Evolutionary conservation across 92 coral and sea anemone genomes (phyloP), one percentile per base, ranked within the genome.

Genomic region (Epizoanthus ramosus): DNA sequence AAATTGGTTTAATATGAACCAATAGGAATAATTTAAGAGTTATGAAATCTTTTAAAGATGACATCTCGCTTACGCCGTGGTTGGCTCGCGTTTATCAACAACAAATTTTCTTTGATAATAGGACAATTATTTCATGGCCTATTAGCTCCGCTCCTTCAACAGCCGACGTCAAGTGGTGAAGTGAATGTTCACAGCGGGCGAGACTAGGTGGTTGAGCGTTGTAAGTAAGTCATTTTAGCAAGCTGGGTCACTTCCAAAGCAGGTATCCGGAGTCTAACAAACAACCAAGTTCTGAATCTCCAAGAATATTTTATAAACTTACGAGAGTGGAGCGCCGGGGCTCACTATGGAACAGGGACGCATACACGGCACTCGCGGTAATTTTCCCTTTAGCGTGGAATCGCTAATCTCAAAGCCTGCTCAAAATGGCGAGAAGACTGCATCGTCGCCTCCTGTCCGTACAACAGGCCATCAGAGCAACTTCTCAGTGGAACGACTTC

Each of bases 61-160:
- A 93, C 98, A 88, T 92, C 93, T 90, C 84, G 57, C 91, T 88
- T 90, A 84, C 84, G 83, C 86, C 90, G 97, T 92, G 99, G 99
- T 97, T 94, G 95, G 98, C 91, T 88, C 97, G 71, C 95, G 90
- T 92, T 97, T 97, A 97, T 97, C 99, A 97, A 97, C 99, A 97
- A 97, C 99, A 97, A 97, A 94, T 97, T 97, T 93, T 95, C 92
- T 87, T 61, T 94, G 99, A 97, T 93, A 97, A 97, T 91, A 92
- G 90, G 97, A 97, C 98, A 97, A 97, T 94, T 97, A 94, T 95
- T 95, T 89, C 90, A 89, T 95, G 95, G 98, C 99, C 99, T 94
- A 95, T 97, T 92, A 94, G 94, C 98, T 89, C 88, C 90, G 95
- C 94, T 92, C 93, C 92, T 92, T 92, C 92, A 97, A 91, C 88